Evolutionary conservation across 2,113 vertebrate species (phyloP), one percentile per base, ranked within the genome.

Genomic region (Passer montanus): DNA sequence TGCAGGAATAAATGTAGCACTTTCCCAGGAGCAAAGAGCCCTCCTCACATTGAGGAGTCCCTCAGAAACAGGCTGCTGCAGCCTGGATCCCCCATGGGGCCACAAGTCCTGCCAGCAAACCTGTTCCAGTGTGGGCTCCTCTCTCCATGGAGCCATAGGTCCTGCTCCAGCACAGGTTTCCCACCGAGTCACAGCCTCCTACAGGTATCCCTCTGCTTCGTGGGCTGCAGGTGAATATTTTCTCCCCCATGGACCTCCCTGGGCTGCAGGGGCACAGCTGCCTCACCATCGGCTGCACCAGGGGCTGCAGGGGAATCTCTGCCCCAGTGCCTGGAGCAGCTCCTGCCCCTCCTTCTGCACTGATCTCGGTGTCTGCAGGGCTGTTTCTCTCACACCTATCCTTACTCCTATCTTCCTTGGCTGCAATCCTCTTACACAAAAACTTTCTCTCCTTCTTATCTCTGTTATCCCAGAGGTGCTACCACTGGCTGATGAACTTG

Each of bases 11-110:
- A 41, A 41, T 41, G 41, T 41, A 41, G 41, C 41, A 41, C 41
- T 41, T 41, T 41, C 41, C 41, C 41, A 41, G 41, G 41, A 41
- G 41, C 41, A 41, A 41, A 41, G 41, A 41, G 41, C 13, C 41
- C 41, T 15, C 41, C 13, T 41, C 41, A 41, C 41, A 41, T 41
- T 41, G 41, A 41, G 41, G 41, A 41, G 14, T 41, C 41, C 41
- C 14, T 15, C 41, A 15, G 41, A 13, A 41, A 9, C 39, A 41
- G 39, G 39, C 39, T 41, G 39, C 39, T 41, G 39, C 41, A 41
- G 41, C 41, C 41, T 41, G 52, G 30, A 9, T 66, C 24, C 14
- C 56, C 15, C 39, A 31, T 0, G 0, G 37, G 22, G 18, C 8
- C 39, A 27, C 27, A 53, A 23, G 10, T 53, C 11, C 46, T 78